phyloP scores from a whole-genome alignment of 1,140 invertebrate species.

The Rhyacophila brunnea region DNA sequence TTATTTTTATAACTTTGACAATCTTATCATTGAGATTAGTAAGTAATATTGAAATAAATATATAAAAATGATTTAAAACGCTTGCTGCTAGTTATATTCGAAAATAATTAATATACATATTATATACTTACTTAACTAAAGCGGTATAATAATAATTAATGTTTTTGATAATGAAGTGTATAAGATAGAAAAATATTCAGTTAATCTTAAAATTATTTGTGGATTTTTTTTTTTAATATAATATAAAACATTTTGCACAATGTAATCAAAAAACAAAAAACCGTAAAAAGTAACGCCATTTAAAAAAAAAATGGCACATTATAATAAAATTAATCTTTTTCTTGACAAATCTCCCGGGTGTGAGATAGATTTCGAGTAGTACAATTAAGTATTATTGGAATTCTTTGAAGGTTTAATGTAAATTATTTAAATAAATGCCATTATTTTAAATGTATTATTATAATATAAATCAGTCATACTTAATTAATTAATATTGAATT shows the following conservation, averaged over 20 bases:
- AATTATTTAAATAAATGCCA: constrained; percentile 1
- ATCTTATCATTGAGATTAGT: not conserved
- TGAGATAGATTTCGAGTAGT: not conserved
- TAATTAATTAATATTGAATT: not conserved
- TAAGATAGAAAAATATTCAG: too few relatives aligned
- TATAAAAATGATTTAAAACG: not conserved
- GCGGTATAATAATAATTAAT: too few relatives aligned
- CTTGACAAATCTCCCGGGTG: too few relatives aligned
- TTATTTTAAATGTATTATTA: not conserved
- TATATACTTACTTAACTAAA: not conserved
- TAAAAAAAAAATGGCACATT: not conserved
- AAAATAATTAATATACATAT: not conserved
- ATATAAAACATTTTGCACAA: not conserved
- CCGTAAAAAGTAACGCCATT: not conserved
- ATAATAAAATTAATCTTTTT: too few relatives aligned
- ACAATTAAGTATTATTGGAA: not conserved
- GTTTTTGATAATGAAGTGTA: too few relatives aligned
- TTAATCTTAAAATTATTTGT: too few relatives aligned
- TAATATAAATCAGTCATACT: not conserved
- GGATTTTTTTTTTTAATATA: not conserved
- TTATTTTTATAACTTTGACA: not conserved
- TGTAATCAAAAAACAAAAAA: not conserved
- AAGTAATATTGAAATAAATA: not conserved
- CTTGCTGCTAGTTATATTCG: not conserved
- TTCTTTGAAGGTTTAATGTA: not conserved